Evolutionary conservation across 2,888 invertebrate species (phyloP), one percentile per base, ranked within the genome.

Genomic region (Idaea biselata): DNA sequence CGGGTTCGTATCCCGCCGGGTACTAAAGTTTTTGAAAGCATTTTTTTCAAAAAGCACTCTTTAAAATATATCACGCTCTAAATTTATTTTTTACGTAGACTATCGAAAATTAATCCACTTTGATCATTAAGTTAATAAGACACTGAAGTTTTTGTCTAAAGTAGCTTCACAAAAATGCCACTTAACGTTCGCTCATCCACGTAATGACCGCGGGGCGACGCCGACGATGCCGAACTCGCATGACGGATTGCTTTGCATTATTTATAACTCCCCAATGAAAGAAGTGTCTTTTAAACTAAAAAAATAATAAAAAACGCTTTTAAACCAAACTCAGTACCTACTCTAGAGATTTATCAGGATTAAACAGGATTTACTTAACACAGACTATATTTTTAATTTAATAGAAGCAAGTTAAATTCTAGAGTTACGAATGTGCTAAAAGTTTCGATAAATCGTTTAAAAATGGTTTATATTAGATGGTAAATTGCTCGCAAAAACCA

Each of bases 351-450:
- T 64, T 64, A 62, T 57, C 65, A 18, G 60, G 64, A 55, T 61
- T 65, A 59, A 66, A 66, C 57, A 57, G 16, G 64, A 65, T 68
- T 65, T 66, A 65, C 61, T 63, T 59, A 54, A 57, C 63, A 62
- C 62, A n/a, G n/a, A n/a, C 60, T 18, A 57, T 58, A 63, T 63
- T 60, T 60, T 57, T 67, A 63, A 68, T 67, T 68, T 59, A 65
- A 64, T 65, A 66, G 66, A 61, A 33, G 33, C 58, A 61, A 69
- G 67, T 65, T 66, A 62, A n/a, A 63, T 61, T 64, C 64, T 61
- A 55, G 60, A 63, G 55, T 55, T 55, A 14, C 17, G 16, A 55
- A n/a, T 11, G 11, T 55, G 16, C 6, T n/a, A 4, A 16, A 55
- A 16, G 6, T n/a, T 55, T 44, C 44, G 1, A 44, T 44, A 44